Base-by-base conservation (phyloP, 2,888 invertebrate species). In the Calameuta pallipes region DNA sequence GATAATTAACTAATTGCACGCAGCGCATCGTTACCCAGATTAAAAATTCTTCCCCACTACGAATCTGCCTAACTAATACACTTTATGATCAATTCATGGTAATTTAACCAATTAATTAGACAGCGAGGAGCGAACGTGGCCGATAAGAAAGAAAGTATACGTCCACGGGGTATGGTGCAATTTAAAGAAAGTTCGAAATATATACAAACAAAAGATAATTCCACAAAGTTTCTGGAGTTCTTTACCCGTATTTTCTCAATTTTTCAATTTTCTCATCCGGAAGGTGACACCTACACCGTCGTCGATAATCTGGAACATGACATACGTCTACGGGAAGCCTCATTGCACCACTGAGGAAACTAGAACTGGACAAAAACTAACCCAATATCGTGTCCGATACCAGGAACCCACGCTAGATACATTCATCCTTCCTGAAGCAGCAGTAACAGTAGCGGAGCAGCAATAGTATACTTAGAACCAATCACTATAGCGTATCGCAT, bases 361-460 rank as follows among this genome's bases (percentile, higher is more conserved):
- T 88, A 86, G 88, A 88, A 87, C 85, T 82, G 83, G 79, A 80
- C 82, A 88, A 89, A 89, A 89, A 88, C 89, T 88, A 88, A 88
- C 89, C 87, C 85, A 88, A 88, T 88, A 88, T 87, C 87, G 80
- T 83, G 81, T 80, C 84, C 81, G 82, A 82, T 87, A 87, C 87
- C 79, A 69, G 79, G 86, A 88, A 87, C 80, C 85, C 83, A 87
- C 85, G 81, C 86, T 76, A 80, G 75, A 37, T 76, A 76, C 77
- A 75, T 80, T 71, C 80, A 80, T 78, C 82, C 82, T 83, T 83
- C 85, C 77, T 78, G 73, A 30, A 36, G 36, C 15, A 35, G 34
- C 23, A 34, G 56, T 56, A 56, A 56, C 56, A 56, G 56, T 23
- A 23, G 56, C 56, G 23, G 56, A 56, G 56, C 56, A 56, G 56